Conservation (phyloP, 2,113 vertebrate genomes). For the Lepisosteus oculatus region DNA sequence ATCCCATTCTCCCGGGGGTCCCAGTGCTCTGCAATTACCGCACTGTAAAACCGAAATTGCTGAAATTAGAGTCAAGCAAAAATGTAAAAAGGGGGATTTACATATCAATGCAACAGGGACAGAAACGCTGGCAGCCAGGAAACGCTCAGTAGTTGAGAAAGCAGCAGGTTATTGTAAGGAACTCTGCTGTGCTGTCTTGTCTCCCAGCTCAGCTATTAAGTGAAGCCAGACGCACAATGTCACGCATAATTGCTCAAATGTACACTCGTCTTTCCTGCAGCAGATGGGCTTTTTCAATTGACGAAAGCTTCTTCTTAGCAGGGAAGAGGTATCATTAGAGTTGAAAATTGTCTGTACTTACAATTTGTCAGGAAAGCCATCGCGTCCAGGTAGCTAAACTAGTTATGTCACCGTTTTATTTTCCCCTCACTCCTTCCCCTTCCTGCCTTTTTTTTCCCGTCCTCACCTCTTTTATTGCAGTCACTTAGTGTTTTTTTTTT, state of each 20-base stretch:
- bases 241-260: neutral
- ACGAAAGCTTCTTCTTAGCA: neutral
- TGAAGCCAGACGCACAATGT: neutral
- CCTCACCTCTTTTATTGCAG: too few species aligned
- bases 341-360: too few species aligned
- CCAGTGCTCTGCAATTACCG: neutral
- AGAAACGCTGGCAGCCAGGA: neutral
- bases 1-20: neutral
- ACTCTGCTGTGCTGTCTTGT: neutral
- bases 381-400: too few species aligned
- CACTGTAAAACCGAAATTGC: conserved; percentile 6
- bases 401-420: too few species aligned
- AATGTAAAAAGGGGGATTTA: conserved; percentile 23
- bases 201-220: neutral
- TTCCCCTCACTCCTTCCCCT: too few species aligned
- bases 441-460: too few species aligned
- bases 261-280: neutral
- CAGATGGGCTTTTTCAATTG: conserved; percentile 3
- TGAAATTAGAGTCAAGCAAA: conserved; percentile 13
- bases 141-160: neutral
- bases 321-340: too few species aligned
- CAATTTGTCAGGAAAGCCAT: too few species aligned
- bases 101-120: conserved; percentile 30
- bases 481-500: too few species aligned
- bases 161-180: neutral